These are phyloP conservation scores for Lasioglossum leucozonium DNA, from an alignment of 2,888 invertebrate species.

Conservation along the genomic window DNA sequence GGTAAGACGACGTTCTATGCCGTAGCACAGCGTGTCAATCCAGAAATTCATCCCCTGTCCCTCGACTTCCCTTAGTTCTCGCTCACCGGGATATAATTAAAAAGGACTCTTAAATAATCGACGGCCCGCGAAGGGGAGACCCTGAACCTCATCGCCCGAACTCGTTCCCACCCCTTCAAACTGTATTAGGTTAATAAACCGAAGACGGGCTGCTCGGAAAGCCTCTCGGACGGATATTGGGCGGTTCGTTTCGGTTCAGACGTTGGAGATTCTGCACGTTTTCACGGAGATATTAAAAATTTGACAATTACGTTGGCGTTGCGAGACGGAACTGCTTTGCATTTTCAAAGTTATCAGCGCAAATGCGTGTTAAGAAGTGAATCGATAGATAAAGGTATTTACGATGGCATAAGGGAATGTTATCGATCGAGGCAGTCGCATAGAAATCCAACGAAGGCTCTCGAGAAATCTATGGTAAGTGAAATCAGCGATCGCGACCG, in stretches of 20 bases:
- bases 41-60: background rate
- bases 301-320: background rate
- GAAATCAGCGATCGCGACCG: slow-evolving; percentile 20
- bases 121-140: background rate
- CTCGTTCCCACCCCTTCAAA: background rate
- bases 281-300: background rate
- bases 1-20: background rate
- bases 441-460: background rate
- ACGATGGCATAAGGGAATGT: background rate
- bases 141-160: background rate
- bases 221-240: background rate
- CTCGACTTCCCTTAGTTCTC: background rate
- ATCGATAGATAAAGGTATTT: no score
- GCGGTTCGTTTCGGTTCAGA: background rate
- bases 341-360: no score
- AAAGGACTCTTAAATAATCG: slow-evolving; percentile 36
- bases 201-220: background rate
- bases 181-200: slow-evolving; percentile 44
- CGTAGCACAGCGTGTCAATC: background rate
- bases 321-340: no score
- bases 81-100: slow-evolving; percentile 49
- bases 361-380: no score
- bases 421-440: background rate
- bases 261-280: background rate
- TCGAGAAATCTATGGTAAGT: background rate